A percentile compares a stretch with the other conserved stretches of the same genome.
phyloP scores from a whole-genome alignment of 2,888 invertebrate genomes.

The Limnephilus marmoratus region DNA sequence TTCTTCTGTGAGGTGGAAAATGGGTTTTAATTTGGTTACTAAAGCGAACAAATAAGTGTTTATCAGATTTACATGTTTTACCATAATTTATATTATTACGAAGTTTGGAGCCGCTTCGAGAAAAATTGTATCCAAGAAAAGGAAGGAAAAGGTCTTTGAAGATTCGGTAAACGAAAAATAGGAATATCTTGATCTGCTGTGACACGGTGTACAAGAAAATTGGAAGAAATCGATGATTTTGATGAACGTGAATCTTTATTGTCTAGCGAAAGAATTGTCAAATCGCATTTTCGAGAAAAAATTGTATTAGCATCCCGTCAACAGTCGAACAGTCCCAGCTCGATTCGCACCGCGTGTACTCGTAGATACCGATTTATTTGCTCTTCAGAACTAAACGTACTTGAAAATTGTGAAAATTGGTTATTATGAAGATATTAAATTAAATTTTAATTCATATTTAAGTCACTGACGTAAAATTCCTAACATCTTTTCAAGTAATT shows the following conservation, averaged over 20 bases:
- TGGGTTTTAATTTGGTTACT: not conserved
- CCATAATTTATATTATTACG: not conserved
- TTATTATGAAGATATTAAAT: no score
- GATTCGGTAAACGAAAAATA: not conserved
- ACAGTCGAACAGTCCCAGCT: not conserved
- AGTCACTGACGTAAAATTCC: not conserved
- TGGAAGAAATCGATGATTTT: not conserved
- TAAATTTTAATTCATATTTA: not conserved
- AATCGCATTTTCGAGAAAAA: no score
- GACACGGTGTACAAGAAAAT: not conserved
- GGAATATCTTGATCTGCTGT: not conserved
- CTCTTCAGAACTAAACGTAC: not conserved
- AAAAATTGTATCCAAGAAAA: no score
- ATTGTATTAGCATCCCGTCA: not conserved
- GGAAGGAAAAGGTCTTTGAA: not conserved
- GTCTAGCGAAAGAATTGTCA: not conserved
- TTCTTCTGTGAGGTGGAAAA: not conserved
- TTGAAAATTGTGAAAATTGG: no score
- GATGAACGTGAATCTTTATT: not conserved
- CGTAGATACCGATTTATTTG: not conserved
- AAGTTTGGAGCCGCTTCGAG: no score
- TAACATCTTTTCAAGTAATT: no score
- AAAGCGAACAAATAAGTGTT: constrained; percentile 2
- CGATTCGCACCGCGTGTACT: not conserved
- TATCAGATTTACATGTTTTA: constrained; percentile 2